These are phyloP conservation scores for Melanargia galathea DNA, from an alignment of 2,888 invertebrate genomes.

Conservation along the genomic window DNA sequence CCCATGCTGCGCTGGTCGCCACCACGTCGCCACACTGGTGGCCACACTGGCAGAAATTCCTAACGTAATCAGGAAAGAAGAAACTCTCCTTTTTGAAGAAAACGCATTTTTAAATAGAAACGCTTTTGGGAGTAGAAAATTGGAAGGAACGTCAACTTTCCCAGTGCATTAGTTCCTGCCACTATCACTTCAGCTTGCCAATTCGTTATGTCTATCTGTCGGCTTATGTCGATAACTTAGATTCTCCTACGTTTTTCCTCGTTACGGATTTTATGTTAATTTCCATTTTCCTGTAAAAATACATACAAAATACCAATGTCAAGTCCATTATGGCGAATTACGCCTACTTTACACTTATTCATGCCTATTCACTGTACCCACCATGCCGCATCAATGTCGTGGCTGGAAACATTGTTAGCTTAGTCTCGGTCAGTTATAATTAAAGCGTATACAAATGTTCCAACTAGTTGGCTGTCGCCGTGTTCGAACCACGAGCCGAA, in stretches of 20 bases:
- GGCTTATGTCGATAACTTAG: neutral
- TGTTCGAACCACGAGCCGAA: neutral
- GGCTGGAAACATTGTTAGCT: slow-evolving; percentile 24
- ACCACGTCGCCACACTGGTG: no score
- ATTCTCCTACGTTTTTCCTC: neutral
- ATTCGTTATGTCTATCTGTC: no score
- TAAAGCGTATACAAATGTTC: neutral
- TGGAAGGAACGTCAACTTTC: no score
- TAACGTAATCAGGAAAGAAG: no score
- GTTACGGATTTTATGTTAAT: neutral
- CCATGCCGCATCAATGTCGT: slow-evolving; percentile 6
- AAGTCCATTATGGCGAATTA: slow-evolving; percentile 5
- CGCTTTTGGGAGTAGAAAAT: no score
- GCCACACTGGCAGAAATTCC: no score
- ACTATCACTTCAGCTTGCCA: neutral
- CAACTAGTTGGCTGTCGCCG: neutral
- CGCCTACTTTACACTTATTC: neutral
- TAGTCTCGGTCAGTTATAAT: slow-evolving; percentile 34
- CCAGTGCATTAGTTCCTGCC: neutral
- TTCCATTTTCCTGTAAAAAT: slow-evolving; percentile 5
- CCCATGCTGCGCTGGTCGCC: no score
- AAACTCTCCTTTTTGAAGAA: no score
- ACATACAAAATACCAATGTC: slow-evolving; percentile 3
- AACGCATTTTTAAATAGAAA: no score
- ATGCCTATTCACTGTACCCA: slow-evolving; percentile 8